Percentiles rank a stretch among this genome's conserved stretches.
Evolutionary conservation across 2,797 vertebrate genomes (phyloP).

Genomic region (Fistularia tabacaria): DNA sequence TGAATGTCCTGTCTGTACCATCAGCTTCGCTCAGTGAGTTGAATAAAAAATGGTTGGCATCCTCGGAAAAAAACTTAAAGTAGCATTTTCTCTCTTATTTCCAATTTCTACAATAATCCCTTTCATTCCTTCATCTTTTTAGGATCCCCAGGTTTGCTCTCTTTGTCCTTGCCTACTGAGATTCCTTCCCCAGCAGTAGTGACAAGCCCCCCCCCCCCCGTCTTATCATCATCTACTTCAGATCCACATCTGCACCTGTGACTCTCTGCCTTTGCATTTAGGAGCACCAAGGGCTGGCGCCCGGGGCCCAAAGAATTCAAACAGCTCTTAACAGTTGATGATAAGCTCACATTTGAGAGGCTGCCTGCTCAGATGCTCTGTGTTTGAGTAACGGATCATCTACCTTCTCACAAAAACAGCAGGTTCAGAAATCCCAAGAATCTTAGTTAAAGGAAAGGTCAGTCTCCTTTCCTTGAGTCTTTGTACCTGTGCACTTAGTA

Average conservation of each 20-base stretch:
- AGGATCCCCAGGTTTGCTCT: not conserved
- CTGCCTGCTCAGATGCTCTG: slow-evolving; percentile 6
- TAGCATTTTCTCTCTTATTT: too few species aligned
- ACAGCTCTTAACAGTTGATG: slow-evolving; percentile 57
- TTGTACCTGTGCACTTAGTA: too few species aligned
- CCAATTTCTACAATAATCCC: too few species aligned
- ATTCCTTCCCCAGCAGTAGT: slow-evolving; percentile 28
- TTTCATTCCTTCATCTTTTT: not conserved
- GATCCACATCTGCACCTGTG: slow-evolving; percentile 62
- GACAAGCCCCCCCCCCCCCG: slow-evolving; percentile 26
- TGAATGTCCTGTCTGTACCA: too few species aligned
- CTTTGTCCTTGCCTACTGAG: slow-evolving; percentile 11
- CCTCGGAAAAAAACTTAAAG: too few species aligned
- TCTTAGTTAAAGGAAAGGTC: too few species aligned
- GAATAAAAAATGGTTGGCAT: too few species aligned
- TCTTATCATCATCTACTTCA: slow-evolving; percentile 53
- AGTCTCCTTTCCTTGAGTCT: too few species aligned
- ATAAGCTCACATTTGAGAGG: slow-evolving; percentile 62
- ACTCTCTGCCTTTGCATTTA: slow-evolving; percentile 23
- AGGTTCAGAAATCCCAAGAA: not conserved
- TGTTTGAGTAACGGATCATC: slow-evolving; percentile 39
- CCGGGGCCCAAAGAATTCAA: slow-evolving; percentile 62
- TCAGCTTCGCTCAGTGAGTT: too few species aligned
- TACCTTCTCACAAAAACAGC: slow-evolving; percentile 35
- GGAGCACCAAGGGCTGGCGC: too few species aligned